phyloP scores from a whole-genome alignment of 2,113 vertebrate genomes.

The Rhinoptilus africanus region DNA sequence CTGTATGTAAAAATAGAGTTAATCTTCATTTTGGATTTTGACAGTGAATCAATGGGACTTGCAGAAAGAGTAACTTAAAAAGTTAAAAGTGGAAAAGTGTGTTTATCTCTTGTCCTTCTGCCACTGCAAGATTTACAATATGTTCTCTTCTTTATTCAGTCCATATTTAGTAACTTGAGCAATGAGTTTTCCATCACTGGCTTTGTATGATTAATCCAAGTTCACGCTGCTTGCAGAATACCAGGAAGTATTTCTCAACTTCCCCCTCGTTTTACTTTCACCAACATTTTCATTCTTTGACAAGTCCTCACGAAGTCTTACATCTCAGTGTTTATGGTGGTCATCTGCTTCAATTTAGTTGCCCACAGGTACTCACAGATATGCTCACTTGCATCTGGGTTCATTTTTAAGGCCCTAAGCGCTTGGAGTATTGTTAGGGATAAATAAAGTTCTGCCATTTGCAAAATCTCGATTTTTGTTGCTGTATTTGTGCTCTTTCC shows the following conservation, averaged over 20 bases:
- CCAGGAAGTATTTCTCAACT: background rate
- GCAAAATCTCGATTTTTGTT: background rate
- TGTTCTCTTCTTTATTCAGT: background rate
- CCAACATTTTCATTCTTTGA: background rate
- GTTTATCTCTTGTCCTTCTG: conserved; percentile 26
- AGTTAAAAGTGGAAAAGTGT: background rate
- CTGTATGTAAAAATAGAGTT: background rate
- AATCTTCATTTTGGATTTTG: background rate
- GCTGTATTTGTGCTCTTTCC: background rate
- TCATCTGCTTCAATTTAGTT: background rate
- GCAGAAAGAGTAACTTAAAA: background rate
- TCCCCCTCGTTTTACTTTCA: background rate
- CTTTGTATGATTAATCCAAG: conserved; percentile 6
- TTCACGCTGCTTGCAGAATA: background rate
- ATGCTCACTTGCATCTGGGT: too few species aligned
- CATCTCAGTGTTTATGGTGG: background rate
- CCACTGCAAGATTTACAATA: background rate
- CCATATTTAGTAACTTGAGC: background rate
- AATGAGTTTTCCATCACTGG: conserved; percentile 11
- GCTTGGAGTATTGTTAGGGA: background rate
- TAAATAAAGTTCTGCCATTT: background rate
- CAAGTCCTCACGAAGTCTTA: background rate
- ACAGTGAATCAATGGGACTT: background rate
- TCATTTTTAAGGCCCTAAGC: background rate
- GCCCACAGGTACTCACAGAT: background rate